Percentiles rank a stretch among this genome's conserved stretches.
Conservation (phyloP, 2,113 vertebrate genomes). For the Felis chaus region DNA sequence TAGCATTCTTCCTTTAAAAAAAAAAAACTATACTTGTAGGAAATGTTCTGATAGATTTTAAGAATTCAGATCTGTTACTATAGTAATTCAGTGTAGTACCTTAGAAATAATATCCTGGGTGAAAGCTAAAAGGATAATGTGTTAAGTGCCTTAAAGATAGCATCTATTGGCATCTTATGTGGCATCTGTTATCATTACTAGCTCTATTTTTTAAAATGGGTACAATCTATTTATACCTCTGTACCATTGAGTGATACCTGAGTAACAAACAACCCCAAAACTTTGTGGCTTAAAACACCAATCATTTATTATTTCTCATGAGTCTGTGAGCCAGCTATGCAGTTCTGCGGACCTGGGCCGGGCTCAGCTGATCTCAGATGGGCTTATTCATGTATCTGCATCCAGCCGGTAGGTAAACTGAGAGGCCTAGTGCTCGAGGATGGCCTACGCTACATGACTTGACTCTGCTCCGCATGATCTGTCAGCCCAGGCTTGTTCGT, state of each 20-base stretch:
- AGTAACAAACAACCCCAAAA: background rate
- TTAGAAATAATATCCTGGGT: background rate
- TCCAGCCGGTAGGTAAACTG: background rate
- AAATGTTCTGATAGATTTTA: background rate
- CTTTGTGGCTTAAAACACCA: background rate
- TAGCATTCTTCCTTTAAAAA: background rate
- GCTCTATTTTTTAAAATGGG: background rate
- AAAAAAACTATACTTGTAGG: background rate
- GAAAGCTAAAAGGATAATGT: background rate
- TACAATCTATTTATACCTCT: background rate
- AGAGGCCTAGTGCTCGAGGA: background rate
- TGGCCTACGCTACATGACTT: no score
- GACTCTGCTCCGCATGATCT: background rate
- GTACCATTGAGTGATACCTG: background rate
- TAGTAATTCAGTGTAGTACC: background rate
- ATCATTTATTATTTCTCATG: background rate
- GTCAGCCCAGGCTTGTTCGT: background rate
- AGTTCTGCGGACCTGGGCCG: background rate
- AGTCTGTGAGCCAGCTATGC: background rate
- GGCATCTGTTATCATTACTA: background rate
- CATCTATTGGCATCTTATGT: background rate
- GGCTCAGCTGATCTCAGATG: background rate
- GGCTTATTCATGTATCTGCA: background rate
- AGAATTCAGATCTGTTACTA: background rate
- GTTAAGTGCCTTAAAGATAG: background rate